Conservation (phyloP, 2,113 vertebrate genomes). For the Henicopernis longicauda region DNA sequence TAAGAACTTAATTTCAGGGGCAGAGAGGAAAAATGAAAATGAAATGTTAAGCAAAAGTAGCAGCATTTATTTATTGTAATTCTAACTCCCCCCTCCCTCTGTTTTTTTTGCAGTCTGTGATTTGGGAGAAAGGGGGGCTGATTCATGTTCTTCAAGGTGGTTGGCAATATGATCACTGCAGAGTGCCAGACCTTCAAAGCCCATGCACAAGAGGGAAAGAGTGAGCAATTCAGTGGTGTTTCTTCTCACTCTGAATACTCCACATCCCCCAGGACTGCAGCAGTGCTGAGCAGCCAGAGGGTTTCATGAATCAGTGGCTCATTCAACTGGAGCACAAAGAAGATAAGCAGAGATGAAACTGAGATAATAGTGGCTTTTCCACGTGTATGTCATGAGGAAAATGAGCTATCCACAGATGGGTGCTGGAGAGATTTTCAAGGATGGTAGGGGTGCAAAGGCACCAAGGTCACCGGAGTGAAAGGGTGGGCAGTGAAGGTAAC, state of each 20-base stretch:
- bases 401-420: background rate
- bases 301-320: background rate
- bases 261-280: background rate
- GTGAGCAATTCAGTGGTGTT: background rate
- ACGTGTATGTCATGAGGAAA: background rate
- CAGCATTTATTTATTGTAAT: background rate
- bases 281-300: background rate
- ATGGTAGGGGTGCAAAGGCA: background rate
- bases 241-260: background rate
- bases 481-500: background rate
- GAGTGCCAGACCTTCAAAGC: background rate
- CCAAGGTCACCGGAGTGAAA: background rate
- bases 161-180: background rate
- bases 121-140: background rate
- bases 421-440: background rate
- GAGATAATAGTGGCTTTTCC: background rate
- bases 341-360: background rate
- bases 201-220: background rate
- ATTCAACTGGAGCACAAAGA: background rate
- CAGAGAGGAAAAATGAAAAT: background rate
- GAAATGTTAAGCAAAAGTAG: background rate
- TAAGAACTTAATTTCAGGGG: background rate
- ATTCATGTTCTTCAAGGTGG: background rate
- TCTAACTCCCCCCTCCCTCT: accelerated
- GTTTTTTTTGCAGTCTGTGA: background rate